Percentiles rank a stretch among this genome's conserved stretches.
Conservation (phyloP, 2,797 vertebrate species). For the Squalus acanthias region DNA sequence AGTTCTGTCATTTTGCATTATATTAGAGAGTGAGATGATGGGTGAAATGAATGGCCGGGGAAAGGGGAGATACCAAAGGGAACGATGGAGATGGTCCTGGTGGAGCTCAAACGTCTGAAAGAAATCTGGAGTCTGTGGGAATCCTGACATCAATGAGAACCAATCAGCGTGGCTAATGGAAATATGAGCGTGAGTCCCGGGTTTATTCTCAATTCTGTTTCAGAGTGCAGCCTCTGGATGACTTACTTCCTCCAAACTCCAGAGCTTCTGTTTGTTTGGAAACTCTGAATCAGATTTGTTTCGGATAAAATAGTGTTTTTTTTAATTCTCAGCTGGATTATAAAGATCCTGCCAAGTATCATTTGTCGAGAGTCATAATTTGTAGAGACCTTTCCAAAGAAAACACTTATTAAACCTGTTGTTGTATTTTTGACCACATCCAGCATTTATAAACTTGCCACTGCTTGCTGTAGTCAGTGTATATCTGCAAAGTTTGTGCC, state of each 20-base stretch:
- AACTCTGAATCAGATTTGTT: not conserved
- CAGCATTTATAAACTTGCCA: not conserved
- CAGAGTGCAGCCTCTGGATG: not conserved
- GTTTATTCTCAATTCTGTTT: not conserved
- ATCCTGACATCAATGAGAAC: not conserved
- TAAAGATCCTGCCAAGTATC: not conserved
- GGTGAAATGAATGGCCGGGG: not conserved
- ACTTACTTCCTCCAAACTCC: not conserved
- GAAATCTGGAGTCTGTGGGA: not conserved
- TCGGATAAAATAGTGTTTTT: not conserved
- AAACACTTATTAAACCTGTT: not conserved
- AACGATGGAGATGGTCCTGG: not conserved
- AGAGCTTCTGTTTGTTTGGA: not conserved
- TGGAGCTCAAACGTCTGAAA: not conserved
- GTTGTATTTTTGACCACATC: not conserved
- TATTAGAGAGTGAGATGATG: too few species aligned
- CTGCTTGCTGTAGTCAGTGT: not conserved
- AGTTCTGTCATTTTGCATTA: too few species aligned
- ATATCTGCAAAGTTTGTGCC: not conserved
- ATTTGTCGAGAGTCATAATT: not conserved
- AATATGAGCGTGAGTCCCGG: not conserved
- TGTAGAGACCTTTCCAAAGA: not conserved
- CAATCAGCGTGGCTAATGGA: not conserved
- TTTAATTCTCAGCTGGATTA: not conserved
- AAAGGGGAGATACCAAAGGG: not conserved